Evolutionary conservation across 2,113 vertebrate species (phyloP).

Genomic region (Catagonus wagneri): DNA sequence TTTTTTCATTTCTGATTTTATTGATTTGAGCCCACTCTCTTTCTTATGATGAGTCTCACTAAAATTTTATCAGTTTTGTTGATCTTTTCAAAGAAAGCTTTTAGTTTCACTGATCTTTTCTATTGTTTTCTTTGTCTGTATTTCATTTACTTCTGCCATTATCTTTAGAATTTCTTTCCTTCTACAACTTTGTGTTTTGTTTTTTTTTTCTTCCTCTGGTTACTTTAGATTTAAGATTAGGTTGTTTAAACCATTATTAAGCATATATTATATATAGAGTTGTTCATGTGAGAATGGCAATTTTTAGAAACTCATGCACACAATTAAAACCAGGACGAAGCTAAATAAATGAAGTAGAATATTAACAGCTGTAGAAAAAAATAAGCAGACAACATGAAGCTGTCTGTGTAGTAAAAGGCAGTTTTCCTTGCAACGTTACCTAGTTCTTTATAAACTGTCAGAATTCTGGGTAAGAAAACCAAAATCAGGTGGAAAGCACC

Average conservation of each 20-base stretch:
- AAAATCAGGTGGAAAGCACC: background rate
- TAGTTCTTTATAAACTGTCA: background rate
- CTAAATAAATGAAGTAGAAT: background rate
- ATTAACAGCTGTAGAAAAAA: background rate
- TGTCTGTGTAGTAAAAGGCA: background rate
- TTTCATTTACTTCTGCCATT: too few species aligned
- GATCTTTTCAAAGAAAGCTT: too few species aligned
- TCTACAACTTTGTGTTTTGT: too few species aligned
- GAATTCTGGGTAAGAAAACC: background rate
- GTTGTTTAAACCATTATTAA: background rate
- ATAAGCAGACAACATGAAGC: background rate
- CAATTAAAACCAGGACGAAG: background rate
- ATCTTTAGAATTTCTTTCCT: too few species aligned
- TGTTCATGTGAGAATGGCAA: background rate
- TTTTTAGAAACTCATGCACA: background rate
- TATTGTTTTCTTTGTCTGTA: too few species aligned
- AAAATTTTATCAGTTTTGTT: too few species aligned
- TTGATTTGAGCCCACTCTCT: too few species aligned
- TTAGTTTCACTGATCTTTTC: too few species aligned
- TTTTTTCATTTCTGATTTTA: too few species aligned
- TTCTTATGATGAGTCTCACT: too few species aligned
- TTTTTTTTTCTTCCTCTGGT: too few species aligned
- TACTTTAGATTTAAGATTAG: too few species aligned
- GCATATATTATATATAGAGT: background rate
- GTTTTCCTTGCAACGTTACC: background rate